Evolutionary conservation across 2,113 vertebrate genomes (phyloP).

Genomic region (Riparia riparia): DNA sequence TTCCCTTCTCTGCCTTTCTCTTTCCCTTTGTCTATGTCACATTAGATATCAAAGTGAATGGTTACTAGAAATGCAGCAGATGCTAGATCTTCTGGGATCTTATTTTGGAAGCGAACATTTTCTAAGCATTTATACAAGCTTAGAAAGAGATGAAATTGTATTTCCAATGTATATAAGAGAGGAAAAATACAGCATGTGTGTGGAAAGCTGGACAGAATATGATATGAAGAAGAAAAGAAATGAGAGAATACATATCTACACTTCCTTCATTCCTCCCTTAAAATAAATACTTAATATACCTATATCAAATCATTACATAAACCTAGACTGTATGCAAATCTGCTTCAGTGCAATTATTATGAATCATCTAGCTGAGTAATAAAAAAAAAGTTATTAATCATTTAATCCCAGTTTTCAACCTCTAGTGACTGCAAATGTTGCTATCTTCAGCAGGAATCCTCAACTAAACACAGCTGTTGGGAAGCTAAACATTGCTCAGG

Average conservation of each 20-base stretch:
- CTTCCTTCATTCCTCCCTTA: background rate
- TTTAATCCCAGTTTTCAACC: slow-evolving; percentile 1
- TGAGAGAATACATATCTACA: background rate
- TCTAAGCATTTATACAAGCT: background rate
- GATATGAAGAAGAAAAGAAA: background rate
- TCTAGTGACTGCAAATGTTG: slow-evolving; percentile 7
- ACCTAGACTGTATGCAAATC: background rate
- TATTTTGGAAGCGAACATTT: background rate
- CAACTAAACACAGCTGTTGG: slow-evolving; percentile 36
- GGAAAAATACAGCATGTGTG: background rate
- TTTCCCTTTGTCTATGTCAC: background rate
- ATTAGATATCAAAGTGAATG: background rate
- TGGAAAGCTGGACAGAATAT: background rate
- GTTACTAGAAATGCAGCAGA: background rate
- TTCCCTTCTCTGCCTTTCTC: background rate
- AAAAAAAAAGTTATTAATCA: slow-evolving; percentile 11
- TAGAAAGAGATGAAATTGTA: background rate
- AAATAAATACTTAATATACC: background rate
- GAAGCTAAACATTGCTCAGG: background rate
- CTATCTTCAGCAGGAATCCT: slow-evolving; percentile 39
- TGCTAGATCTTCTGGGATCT: background rate
- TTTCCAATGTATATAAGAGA: background rate
- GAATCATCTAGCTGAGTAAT: background rate
- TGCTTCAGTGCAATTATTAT: background rate
- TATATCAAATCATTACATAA: background rate